These are phyloP conservation scores for Mimachlamys varia DNA, from an alignment of 2,888 invertebrate species.

Conservation along the genomic window DNA sequence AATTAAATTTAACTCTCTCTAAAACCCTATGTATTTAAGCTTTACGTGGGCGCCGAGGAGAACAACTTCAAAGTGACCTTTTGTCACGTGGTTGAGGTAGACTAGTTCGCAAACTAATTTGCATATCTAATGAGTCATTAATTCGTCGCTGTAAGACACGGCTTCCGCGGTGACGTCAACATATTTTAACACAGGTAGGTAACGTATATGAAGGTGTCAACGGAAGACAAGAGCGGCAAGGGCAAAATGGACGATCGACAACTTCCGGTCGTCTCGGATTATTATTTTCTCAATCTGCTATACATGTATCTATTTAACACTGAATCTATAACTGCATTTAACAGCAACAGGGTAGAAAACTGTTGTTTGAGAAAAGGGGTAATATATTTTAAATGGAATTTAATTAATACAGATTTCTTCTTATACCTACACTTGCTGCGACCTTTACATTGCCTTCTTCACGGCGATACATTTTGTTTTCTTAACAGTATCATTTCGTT, in stretches of 20 bases:
- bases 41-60: background rate
- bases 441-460: too few relatives aligned
- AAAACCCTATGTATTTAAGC: background rate
- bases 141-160: background rate
- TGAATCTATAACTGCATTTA: too few relatives aligned
- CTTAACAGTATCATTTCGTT: too few relatives aligned
- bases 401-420: too few relatives aligned
- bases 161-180: background rate
- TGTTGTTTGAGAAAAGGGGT: too few relatives aligned
- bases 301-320: too few relatives aligned
- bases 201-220: background rate
- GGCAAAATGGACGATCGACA: background rate
- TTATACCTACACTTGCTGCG: too few relatives aligned
- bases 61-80: conserved; percentile 32
- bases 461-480: too few relatives aligned
- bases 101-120: background rate
- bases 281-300: background rate
- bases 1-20: background rate
- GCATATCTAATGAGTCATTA: conserved; percentile 28
- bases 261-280: background rate
- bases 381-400: too few relatives aligned
- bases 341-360: too few relatives aligned
- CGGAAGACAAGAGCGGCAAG: background rate
- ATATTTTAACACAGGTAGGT: background rate
- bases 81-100: conserved; percentile 1